Evolutionary conservation across 2,888 invertebrate species (phyloP).

Genomic region (Hydriomena furcata): DNA sequence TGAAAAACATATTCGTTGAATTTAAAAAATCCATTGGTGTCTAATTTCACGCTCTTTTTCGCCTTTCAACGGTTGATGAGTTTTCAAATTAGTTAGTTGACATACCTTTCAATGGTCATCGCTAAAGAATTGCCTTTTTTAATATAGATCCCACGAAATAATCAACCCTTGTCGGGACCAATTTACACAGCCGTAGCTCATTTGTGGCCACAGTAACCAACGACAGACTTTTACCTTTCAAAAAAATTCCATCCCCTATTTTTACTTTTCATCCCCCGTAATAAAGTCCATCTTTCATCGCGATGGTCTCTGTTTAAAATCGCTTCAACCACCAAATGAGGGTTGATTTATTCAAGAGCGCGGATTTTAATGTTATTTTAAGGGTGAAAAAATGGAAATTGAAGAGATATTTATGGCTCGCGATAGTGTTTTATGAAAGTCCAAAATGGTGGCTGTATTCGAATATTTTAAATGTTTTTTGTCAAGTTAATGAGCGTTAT

Average conservation of each 20-base stretch:
- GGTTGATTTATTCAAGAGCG: constrained; percentile 38
- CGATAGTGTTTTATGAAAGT: constrained; percentile 28
- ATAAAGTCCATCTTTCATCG: constrained; percentile 30
- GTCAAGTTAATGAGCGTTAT: too few relatives aligned
- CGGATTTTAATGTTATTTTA: constrained; percentile 36
- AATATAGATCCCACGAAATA: constrained; percentile 15
- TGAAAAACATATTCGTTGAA: too few relatives aligned
- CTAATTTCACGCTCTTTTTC: too few relatives aligned
- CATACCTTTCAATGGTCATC: not conserved
- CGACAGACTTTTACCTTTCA: constrained; percentile 36
- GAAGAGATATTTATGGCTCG: constrained; percentile 31
- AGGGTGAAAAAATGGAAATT: constrained; percentile 38
- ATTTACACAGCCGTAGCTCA: constrained; percentile 20
- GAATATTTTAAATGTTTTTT: constrained; percentile 1
- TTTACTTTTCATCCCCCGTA: constrained; percentile 4
- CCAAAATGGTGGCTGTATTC: constrained; percentile 2
- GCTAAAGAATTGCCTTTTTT: constrained; percentile 2
- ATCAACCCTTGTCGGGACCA: constrained; percentile 16
- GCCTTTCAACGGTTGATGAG: too few relatives aligned
- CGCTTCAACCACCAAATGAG: constrained; percentile 31
- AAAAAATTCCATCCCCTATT: constrained; percentile 38
- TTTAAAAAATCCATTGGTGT: too few relatives aligned
- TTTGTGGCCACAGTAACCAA: constrained; percentile 20
- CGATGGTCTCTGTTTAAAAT: constrained; percentile 18
- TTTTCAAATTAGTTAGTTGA: constrained; percentile 1